Conservation (phyloP, 2,888 invertebrate genomes). For the Hydriomena furcata region DNA sequence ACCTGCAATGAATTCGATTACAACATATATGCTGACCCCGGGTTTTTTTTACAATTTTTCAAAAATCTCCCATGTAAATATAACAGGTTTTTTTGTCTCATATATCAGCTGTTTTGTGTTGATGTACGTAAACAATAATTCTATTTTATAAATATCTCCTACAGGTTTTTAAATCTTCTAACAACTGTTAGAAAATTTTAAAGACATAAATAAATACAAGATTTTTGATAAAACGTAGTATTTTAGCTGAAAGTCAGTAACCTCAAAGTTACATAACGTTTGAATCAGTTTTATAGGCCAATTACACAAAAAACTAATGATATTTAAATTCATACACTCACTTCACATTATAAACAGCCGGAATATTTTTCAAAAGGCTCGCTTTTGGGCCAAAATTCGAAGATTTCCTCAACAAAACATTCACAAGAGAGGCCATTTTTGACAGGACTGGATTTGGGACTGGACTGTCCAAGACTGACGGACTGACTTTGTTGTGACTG, state of each 20-base stretch:
- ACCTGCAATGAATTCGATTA: too few relatives aligned
- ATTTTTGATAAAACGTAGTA: background rate
- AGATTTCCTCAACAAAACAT: conserved; percentile 84
- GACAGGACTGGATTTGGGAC: conserved; percentile 43
- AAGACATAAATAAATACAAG: too few relatives aligned
- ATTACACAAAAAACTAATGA: conserved; percentile 16
- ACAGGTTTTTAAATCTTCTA: too few relatives aligned
- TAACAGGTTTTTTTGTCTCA: background rate
- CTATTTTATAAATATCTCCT: too few relatives aligned
- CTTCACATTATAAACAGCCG: conserved; percentile 78
- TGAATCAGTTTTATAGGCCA: conserved; percentile 32
- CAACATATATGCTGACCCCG: too few relatives aligned
- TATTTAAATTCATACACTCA: conserved; percentile 61
- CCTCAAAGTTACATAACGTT: conserved; percentile 77
- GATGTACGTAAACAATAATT: conserved; percentile 1
- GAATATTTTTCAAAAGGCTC: conserved; percentile 72
- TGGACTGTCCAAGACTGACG: too few relatives aligned
- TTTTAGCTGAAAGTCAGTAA: conserved; percentile 43
- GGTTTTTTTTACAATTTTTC: too few relatives aligned
- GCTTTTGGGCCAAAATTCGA: conserved; percentile 67
- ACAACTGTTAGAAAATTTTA: too few relatives aligned
- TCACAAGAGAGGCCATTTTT: conserved; percentile 77
- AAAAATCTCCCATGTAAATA: too few relatives aligned
- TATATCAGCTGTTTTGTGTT: conserved; percentile 7
- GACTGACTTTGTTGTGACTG: too few relatives aligned